These are phyloP conservation scores for Platycnemis pennipes DNA, from an alignment of 2,888 invertebrate genomes.

Conservation along the genomic window DNA sequence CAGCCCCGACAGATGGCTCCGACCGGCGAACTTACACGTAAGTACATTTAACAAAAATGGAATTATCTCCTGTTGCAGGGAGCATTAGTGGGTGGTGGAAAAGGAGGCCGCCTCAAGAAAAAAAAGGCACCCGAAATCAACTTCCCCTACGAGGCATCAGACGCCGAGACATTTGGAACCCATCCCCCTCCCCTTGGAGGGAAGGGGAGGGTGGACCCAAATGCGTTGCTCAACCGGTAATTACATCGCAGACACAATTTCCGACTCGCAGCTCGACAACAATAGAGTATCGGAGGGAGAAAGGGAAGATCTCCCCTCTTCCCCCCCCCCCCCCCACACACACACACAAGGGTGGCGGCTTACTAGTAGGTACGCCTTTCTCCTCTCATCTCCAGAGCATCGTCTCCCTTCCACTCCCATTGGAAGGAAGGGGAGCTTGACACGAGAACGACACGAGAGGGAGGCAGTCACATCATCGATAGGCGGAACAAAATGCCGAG, in stretches of 20 bases:
- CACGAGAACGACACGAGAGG: too few relatives aligned
- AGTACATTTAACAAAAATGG: not conserved
- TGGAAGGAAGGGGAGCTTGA: too few relatives aligned
- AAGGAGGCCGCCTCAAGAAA: not conserved
- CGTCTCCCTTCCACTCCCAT: too few relatives aligned
- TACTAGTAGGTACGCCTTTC: too few relatives aligned
- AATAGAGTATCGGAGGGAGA: not conserved
- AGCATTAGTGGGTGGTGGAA: not conserved
- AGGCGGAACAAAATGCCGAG: too few relatives aligned
- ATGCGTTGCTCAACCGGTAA: conserved; percentile 53
- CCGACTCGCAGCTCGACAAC: not conserved
- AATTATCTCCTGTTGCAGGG: not conserved
- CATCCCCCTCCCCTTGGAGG: not conserved
- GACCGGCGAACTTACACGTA: not conserved
- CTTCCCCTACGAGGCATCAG: not conserved
- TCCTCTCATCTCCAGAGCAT: too few relatives aligned
- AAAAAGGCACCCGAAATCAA: not conserved
- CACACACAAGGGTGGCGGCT: too few relatives aligned
- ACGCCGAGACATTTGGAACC: not conserved
- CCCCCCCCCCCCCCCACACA: too few relatives aligned
- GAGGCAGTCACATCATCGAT: too few relatives aligned
- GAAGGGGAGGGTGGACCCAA: not conserved
- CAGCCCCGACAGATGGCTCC: not conserved
- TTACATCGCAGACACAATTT: conserved; percentile 45
- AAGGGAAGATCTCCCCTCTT: too few relatives aligned